These are phyloP conservation scores for Meteorus cinctellus DNA, from an alignment of 2,888 invertebrate species.

Conservation along the genomic window DNA sequence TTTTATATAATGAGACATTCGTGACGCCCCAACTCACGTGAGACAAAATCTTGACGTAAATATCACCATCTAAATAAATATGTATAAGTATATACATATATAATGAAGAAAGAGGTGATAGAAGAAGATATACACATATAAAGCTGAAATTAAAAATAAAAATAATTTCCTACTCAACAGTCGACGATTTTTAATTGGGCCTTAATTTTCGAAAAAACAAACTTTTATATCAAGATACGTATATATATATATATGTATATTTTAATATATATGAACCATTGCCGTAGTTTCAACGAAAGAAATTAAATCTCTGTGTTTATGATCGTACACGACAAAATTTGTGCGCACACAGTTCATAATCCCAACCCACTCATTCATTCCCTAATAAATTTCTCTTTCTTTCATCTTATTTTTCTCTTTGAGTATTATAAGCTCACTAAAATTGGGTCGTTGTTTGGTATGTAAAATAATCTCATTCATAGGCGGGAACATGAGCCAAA, in stretches of 20 bases:
- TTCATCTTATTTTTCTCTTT: neutral
- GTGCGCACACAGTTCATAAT: constrained; percentile 19
- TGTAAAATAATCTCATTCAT: constrained; percentile 50
- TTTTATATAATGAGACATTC: constrained; percentile 3
- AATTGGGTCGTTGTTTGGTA: constrained; percentile 4
- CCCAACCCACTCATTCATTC: constrained; percentile 23
- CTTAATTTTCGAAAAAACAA: constrained; percentile 48
- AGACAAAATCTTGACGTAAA: neutral
- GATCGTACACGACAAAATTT: constrained; percentile 36
- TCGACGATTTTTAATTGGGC: constrained; percentile 45
- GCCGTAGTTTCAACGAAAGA: constrained; percentile 42
- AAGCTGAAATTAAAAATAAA: constrained; percentile 31
- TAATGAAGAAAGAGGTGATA: constrained; percentile 8
- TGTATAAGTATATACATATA: neutral
- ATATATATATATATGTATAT: neutral
- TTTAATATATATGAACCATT: neutral
- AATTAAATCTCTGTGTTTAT: constrained; percentile 46
- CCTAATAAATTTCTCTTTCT: constrained; percentile 9
- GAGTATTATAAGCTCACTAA: constrained; percentile 18
- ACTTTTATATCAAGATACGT: constrained; percentile 36
- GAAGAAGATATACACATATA: constrained; percentile 3
- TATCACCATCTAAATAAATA: constrained; percentile 1
- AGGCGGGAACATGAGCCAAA: constrained; percentile 42
- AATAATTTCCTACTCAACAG: constrained; percentile 30
- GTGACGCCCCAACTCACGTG: neutral